Evolutionary conservation across 2,888 invertebrate species (phyloP).

Genomic region (Melipona beecheii): DNA sequence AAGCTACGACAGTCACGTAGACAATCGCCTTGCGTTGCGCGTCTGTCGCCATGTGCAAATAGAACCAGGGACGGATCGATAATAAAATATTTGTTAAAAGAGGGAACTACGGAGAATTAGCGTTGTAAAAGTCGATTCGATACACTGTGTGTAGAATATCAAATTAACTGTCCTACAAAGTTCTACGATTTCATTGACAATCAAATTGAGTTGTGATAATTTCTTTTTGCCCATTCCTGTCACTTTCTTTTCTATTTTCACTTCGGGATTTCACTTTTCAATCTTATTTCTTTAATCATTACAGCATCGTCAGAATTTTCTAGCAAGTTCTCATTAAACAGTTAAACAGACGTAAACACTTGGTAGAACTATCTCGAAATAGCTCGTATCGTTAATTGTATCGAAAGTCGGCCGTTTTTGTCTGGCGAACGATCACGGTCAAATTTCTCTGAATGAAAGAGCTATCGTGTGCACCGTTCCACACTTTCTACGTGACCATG

Average conservation of each 20-base stretch:
- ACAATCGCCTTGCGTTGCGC: slow-evolving; percentile 78
- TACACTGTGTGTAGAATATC: slow-evolving; percentile 1
- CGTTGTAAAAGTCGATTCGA: slow-evolving; percentile 9
- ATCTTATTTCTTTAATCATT: not conserved
- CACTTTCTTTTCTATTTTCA: not conserved
- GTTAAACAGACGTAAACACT: not conserved
- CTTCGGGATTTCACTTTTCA: not conserved
- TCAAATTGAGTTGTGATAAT: not conserved
- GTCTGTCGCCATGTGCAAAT: slow-evolving; percentile 74
- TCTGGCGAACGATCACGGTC: slow-evolving; percentile 22
- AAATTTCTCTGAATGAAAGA: slow-evolving; percentile 49
- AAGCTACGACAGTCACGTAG: slow-evolving; percentile 78
- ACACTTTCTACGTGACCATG: slow-evolving; percentile 69
- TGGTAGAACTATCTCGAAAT: not conserved
- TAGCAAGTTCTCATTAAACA: not conserved
- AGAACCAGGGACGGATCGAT: slow-evolving; percentile 71
- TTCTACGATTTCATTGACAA: not conserved
- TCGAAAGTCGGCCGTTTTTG: slow-evolving; percentile 37
- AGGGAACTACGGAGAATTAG: slow-evolving; percentile 25
- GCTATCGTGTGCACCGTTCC: slow-evolving; percentile 41
- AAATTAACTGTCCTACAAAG: not conserved
- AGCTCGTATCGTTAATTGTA: slow-evolving; percentile 8
- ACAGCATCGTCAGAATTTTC: not conserved
- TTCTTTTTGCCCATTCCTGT: not conserved
- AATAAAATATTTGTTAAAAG: slow-evolving; percentile 47